Evolutionary conservation across 1,140 invertebrate species (phyloP).

Genomic region (Sipha flava): DNA sequence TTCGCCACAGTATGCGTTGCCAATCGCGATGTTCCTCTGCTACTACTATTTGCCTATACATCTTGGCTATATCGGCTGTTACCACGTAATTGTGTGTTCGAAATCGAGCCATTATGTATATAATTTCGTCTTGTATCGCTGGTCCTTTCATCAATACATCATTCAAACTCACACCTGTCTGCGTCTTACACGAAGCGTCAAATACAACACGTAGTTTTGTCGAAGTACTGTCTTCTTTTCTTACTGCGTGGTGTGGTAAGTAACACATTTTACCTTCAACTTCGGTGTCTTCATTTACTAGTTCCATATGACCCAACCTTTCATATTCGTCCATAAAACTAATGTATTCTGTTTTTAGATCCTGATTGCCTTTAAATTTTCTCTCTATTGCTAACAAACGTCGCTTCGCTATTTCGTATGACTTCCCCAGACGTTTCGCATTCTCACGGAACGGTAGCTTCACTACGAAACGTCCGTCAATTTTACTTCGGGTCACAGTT

Average conservation of each 20-base stretch:
- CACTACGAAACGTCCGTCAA: background rate
- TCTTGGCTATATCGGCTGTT: too few relatives aligned
- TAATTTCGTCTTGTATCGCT: background rate
- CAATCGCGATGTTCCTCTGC: background rate
- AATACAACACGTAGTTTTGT: too few relatives aligned
- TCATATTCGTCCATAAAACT: background rate
- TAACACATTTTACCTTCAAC: background rate
- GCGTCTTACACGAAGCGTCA: too few relatives aligned
- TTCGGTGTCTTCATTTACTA: background rate
- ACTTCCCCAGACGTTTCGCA: background rate
- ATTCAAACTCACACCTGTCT: conserved; percentile 16
- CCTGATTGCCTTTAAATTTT: background rate
- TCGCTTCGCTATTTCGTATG: background rate
- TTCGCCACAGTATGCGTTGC: conserved; percentile 38
- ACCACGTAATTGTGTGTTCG: too few relatives aligned
- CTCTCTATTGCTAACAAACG: background rate
- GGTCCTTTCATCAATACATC: background rate
- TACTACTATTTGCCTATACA: background rate
- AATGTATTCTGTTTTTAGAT: background rate
- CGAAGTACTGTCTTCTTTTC: too few relatives aligned
- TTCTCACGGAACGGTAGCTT: background rate
- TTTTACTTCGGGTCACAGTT: background rate
- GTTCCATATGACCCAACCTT: background rate
- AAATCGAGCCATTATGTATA: too few relatives aligned
- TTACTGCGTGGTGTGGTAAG: too few relatives aligned